These are phyloP conservation scores for Channa argus DNA, from an alignment of 2,113 vertebrate genomes.

Conservation along the genomic window DNA sequence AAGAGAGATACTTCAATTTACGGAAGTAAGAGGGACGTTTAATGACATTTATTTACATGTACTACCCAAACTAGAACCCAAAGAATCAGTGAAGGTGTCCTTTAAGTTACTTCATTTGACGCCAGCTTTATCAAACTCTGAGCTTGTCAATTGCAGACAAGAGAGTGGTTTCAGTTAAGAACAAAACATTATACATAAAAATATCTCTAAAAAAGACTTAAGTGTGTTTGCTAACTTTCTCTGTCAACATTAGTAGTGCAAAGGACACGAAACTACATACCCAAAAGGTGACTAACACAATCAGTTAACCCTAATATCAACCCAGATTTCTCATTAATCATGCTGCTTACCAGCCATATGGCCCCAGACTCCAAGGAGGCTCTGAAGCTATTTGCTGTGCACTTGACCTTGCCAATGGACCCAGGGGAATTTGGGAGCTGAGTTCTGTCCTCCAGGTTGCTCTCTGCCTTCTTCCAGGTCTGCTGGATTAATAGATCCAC, in stretches of 20 bases:
- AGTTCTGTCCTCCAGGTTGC: conserved; percentile 37
- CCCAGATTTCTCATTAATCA: conserved; percentile 70
- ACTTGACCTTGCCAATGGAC: conserved; percentile 62
- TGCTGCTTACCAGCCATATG: conserved; percentile 60
- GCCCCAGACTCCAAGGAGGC: conserved; percentile 56
- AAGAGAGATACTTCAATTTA: too few relatives aligned
- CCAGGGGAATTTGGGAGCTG: conserved; percentile 20
- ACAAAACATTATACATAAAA: neutral
- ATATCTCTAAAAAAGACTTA: neutral
- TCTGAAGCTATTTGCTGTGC: conserved; percentile 55
- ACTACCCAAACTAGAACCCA: too few relatives aligned
- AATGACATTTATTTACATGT: too few relatives aligned
- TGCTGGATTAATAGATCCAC: conserved; percentile 19
- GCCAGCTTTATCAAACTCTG: neutral
- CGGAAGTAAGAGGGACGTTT: too few relatives aligned
- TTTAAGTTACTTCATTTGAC: neutral
- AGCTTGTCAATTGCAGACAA: neutral
- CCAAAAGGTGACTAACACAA: conserved; percentile 47
- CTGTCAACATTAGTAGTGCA: conserved; percentile 34
- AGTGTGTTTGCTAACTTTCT: conserved; percentile 27
- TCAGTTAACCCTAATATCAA: conserved; percentile 63
- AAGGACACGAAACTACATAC: conserved; percentile 30
- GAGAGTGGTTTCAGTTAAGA: neutral
- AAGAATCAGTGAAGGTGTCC: too few relatives aligned
- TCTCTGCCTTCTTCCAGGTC: conserved; percentile 19